A percentile compares a stretch with the other conserved stretches of the same genome.
phyloP scores from a whole-genome alignment of 2,888 invertebrate species.

The Tachina lurida region DNA sequence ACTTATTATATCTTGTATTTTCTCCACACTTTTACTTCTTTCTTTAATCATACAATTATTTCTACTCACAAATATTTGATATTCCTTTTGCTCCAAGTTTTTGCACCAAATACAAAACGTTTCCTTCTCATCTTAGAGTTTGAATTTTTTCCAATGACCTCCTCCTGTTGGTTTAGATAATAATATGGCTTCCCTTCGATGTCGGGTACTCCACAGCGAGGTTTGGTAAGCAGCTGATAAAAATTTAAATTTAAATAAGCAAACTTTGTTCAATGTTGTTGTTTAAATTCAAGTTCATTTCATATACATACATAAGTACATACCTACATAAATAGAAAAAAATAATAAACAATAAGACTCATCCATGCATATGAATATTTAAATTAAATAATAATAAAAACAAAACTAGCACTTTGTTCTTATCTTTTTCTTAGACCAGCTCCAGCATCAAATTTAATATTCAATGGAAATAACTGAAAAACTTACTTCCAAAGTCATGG shows the following conservation, averaged over 20 bases:
- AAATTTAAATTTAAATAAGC: slow-evolving; percentile 15
- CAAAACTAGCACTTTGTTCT: slow-evolving; percentile 6
- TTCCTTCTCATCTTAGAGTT: slow-evolving; percentile 78
- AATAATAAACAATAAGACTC: slow-evolving; percentile 31
- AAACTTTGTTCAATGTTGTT: not conserved
- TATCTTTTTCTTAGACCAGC: slow-evolving; percentile 35
- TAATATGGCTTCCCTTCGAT: slow-evolving; percentile 81
- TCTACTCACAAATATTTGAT: slow-evolving; percentile 87
- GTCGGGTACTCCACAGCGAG: slow-evolving; percentile 89
- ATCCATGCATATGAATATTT: slow-evolving; percentile 1
- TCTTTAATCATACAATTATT: not conserved
- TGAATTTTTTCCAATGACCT: slow-evolving; percentile 7
- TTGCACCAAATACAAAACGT: slow-evolving; percentile 85
- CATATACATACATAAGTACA: too few species aligned
- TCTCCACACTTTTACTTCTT: not conserved
- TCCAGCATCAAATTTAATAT: slow-evolving; percentile 2
- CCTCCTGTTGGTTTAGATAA: slow-evolving; percentile 64
- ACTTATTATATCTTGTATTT: not conserved
- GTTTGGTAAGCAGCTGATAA: slow-evolving; percentile 86
- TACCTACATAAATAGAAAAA: slow-evolving; percentile 38
- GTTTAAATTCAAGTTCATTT: slow-evolving; percentile 69
- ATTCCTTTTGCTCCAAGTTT: slow-evolving; percentile 87
- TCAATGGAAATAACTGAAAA: slow-evolving; percentile 1
- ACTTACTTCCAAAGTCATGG: slow-evolving; percentile 85
- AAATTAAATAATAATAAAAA: slow-evolving; percentile 5